Evolutionary conservation across 2,797 vertebrate species (phyloP), one percentile per base, ranked within the genome.

Genomic region (Myripristis murdjan): DNA sequence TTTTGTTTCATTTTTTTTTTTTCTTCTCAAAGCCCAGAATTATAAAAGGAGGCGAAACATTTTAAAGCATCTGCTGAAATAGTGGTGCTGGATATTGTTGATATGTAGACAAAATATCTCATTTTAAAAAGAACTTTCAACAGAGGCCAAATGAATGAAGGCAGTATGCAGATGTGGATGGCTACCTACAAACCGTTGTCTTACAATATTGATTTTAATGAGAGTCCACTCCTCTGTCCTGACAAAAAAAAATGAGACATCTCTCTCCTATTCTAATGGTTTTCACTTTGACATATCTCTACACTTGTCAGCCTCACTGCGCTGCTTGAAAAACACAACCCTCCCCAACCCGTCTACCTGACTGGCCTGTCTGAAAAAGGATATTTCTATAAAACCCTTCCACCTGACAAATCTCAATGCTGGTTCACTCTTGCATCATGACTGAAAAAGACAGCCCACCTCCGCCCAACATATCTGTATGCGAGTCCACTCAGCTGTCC

Each of bases 271-370:
- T 24, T 52, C 8, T 55, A 59, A 41, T 75, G 79, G 85, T 64
- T 72, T 72, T 77, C 44, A 54, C n/a, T n/a, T n/a, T 66, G 82
- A 82, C 77, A 75, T 73, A 71, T 70, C 51, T 73, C 55, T 56
- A 26, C 64, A 43, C 55, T 14, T 11, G 46, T 37, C 62, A 48
- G 60, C 62, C 52, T 24, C 46, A 1, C 54, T 9, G 10, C 61
- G 57, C 52, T n/a, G 57, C 57, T 23, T 39, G 65, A 84, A 81
- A 83, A 64, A 48, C 55, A 54, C 75, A 63, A 64, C 58, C 81
- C 65, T 28, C 62, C 73, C 71, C 47, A 69, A 76, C 60, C 66
- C 58, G 89, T 87, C 74, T 83, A 80, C 81, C 64, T 70, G 69
- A 81, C n/a, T n/a, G n/a, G n/a, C n/a, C n/a, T n/a, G n/a, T n/a